Evolutionary conservation across 2,797 vertebrate species (phyloP), one percentile per base, ranked within the genome.

Genomic region (Tenualosa ilisha): DNA sequence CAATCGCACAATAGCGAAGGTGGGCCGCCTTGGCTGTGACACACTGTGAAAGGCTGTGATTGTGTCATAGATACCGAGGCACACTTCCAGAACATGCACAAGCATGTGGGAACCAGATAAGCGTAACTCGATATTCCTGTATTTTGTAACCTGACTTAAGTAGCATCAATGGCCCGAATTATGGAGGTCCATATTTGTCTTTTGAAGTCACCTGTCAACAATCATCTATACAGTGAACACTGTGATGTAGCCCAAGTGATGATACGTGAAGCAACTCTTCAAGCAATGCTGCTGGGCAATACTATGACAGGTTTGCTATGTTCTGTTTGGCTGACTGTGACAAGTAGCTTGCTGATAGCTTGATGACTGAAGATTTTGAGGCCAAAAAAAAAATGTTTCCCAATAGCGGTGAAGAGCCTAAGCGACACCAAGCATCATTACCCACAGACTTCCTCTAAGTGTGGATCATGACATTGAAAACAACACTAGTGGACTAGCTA

Each of bases 81-180:
- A 46, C 37, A n/a, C 20, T 46, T 49, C 17, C 54, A 84, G 86
- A 22, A 56, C 90, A 0, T n/a, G 90, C 20, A 88, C 31, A 0
- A 83, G 84, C 72, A 79, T 79, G 40, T 46, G n/a, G 49, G 24
- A 82, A 82, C 49, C 81, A 54, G 24, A 82, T 82, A 56, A 82
- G 54, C 26, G 24, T 79, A 79, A 79, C 72, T 79, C 20, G 40
- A 79, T 79, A 79, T 79, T 79, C 72, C 72, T 49, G 37, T 85
- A 75, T 15, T 37, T 54, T 82, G 22, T 79, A 43, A 79, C 46
- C 72, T 43, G 6, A 17, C 7, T 46, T 46, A 46, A 46, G 17
- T 40, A 79, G 17, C 40, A 46, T 79, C 72, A 75, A 75, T 75
- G 37, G 68, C 31, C 31, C 31, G 46, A 79, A 79, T 79, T 79